Evolutionary conservation across 23 tunicate genomes (phyloP).

Genomic region (Halocynthia aurantium): DNA sequence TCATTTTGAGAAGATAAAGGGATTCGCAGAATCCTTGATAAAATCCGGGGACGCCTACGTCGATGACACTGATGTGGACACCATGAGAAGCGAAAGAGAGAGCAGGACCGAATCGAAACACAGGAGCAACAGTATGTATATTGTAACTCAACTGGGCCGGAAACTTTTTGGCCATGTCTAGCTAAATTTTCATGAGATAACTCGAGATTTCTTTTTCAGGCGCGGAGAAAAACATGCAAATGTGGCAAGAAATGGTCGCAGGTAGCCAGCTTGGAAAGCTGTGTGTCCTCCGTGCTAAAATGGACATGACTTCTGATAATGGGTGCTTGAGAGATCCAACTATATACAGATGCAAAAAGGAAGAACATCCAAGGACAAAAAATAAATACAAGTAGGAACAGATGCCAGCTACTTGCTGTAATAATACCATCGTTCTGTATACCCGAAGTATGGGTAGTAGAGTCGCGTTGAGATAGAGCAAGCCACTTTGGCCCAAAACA

Average conservation of each 20-base stretch:
- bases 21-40: conserved; percentile 56
- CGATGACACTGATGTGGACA: conserved; percentile 86
- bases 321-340: conserved; percentile 98
- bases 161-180: not conserved
- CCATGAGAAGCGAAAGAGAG: conserved; percentile 74
- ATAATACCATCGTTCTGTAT: no score
- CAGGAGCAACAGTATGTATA: conserved; percentile 58
- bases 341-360: conserved; percentile 88
- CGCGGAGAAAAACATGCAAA: conserved; percentile 60
- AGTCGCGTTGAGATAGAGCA: no score
- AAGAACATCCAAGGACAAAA: conserved; percentile 81
- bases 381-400: conserved; percentile 62
- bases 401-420: no score
- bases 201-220: conserved; percentile 25
- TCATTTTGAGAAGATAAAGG: conserved; percentile 71
- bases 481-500: no score
- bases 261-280: conserved; percentile 62
- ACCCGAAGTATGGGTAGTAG: no score
- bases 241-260: conserved; percentile 91
- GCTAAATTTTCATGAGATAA: not conserved
- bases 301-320: conserved; percentile 72
- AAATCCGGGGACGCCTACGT: conserved; percentile 81
- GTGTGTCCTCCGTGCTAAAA: conserved; percentile 93
- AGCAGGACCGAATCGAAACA: conserved; percentile 37
- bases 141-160: not conserved